Evolutionary conservation across 2,888 invertebrate species (phyloP).

Genomic region (Drosophila flavopinicola): DNA sequence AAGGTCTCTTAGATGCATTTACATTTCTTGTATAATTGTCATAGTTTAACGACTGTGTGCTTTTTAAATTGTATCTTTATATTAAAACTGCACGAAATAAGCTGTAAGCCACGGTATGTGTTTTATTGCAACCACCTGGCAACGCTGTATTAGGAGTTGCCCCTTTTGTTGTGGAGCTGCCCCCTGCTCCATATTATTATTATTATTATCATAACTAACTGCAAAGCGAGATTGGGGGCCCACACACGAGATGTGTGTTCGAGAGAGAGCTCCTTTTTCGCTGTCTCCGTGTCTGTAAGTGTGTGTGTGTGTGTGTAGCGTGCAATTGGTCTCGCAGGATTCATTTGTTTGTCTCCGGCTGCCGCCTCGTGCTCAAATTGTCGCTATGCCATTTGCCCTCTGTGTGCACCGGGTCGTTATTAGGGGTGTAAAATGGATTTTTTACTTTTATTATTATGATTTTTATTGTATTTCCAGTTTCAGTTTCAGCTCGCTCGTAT

Average conservation of each 20-base stretch:
- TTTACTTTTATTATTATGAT: conserved; percentile 81
- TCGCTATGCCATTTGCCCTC: conserved; percentile 52
- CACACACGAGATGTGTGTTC: conserved; percentile 24
- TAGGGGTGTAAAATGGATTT: conserved; percentile 81
- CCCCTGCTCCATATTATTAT: conserved; percentile 25
- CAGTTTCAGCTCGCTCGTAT: conserved; percentile 53
- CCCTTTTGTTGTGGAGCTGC: conserved; percentile 4
- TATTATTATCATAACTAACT: conserved; percentile 73
- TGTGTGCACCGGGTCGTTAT: conserved; percentile 57
- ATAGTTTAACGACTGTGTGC: too few species aligned
- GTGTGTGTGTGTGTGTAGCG: conserved; percentile 21
- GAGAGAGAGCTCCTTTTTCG: conserved; percentile 5
- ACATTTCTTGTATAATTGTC: too few species aligned
- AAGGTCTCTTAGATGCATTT: too few species aligned
- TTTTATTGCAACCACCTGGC: conserved; percentile 43
- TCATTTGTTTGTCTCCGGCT: conserved; percentile 68
- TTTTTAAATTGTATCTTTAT: too few species aligned
- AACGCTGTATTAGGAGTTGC: conserved; percentile 35
- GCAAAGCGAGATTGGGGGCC: conserved; percentile 16
- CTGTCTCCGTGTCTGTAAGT: conserved; percentile 1
- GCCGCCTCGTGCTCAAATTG: conserved; percentile 39
- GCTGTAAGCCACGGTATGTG: too few species aligned
- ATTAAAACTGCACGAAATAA: too few species aligned
- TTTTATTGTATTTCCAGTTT: conserved; percentile 78
- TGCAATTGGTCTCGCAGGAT: conserved; percentile 81